Evolutionary conservation across 1,140 invertebrate genomes (phyloP).

Genomic region (Drosophila nigromelanica): DNA sequence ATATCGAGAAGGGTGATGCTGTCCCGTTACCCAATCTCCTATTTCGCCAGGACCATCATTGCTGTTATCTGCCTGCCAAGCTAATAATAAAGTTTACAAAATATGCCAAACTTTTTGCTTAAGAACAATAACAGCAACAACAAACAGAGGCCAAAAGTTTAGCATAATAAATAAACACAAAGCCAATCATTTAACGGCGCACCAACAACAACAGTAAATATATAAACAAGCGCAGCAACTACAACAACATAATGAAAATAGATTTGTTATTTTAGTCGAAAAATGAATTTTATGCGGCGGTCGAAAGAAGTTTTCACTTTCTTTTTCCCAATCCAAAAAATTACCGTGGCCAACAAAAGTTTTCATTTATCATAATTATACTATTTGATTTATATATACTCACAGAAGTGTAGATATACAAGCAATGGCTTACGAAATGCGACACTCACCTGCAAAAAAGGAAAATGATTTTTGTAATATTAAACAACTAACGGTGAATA

Average conservation of each 20-base stretch:
- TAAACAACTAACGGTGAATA: neutral
- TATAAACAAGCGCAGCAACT: slow-evolving; percentile 23
- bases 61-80: slow-evolving; percentile 42
- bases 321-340: neutral
- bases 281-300: slow-evolving; percentile 22
- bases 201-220: slow-evolving; percentile 32
- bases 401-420: slow-evolving; percentile 24
- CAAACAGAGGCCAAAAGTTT: slow-evolving; percentile 54
- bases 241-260: slow-evolving; percentile 69
- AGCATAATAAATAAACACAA: slow-evolving; percentile 79
- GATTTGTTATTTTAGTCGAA: slow-evolving; percentile 61
- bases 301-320: slow-evolving; percentile 50
- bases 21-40: neutral
- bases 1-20: neutral
- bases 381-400: slow-evolving; percentile 64
- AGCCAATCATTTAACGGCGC: slow-evolving; percentile 39
- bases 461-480: slow-evolving; percentile 40
- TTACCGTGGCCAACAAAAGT: slow-evolving; percentile 2
- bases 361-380: slow-evolving; percentile 76
- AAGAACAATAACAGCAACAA: slow-evolving; percentile 39
- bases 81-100: slow-evolving; percentile 83
- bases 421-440: neutral
- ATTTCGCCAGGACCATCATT: slow-evolving; percentile 6
- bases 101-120: slow-evolving; percentile 78
- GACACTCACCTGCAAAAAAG: slow-evolving; percentile 59